Base-by-base conservation (phyloP, 2,113 vertebrate genomes). In the Uropsilus gracilis region DNA sequence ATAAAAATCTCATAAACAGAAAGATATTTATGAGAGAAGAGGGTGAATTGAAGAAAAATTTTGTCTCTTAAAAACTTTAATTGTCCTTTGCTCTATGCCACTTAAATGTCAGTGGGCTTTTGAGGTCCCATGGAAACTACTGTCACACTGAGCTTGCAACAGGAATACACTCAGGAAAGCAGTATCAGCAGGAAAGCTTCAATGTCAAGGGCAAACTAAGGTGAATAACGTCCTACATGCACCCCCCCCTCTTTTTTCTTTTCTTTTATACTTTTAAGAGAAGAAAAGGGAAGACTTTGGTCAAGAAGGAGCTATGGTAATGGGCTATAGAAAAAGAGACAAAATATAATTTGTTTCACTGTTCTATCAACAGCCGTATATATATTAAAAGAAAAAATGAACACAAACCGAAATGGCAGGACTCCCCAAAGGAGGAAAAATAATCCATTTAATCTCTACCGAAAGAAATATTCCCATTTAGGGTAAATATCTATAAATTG, bases 131-230 rank as follows among this genome's bases (percentile, higher is more conserved):
- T 87, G 92, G 94, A 96, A 96, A 72, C 61, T 39, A 66, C 61
- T 86, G 55, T 97, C 92, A 94, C 64, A 96, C 64, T 82, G 46
- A 97, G 97, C 73, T 75, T 16, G 30, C 17, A 94, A 86, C 42
- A 88, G 92, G 75, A 95, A 95, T 92, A 96, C 92, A 97, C 46
- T 72, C 61, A 95, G 93, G 88, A 92, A 71, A 86, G 95, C 28
- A 44, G 66, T 42, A 83, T 81, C 59, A 91, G 10, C 1, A 0
- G 91, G 82, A 95, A 92, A 95, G 92, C 90, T 89, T 97, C 59
- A 50, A 83, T 92, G 92, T 97, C 92, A 97, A 96, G 93, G n/a
- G 57, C 92, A 96, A 86, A 72, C 22, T 97, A 96, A 95, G 28
- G 68, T 4, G 3, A 85, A 10, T 83, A 93, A 64, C 64, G 46